Evolutionary conservation across 2,888 invertebrate genomes (phyloP), one percentile per base, ranked within the genome.

Genomic region (Nudaria mundana): DNA sequence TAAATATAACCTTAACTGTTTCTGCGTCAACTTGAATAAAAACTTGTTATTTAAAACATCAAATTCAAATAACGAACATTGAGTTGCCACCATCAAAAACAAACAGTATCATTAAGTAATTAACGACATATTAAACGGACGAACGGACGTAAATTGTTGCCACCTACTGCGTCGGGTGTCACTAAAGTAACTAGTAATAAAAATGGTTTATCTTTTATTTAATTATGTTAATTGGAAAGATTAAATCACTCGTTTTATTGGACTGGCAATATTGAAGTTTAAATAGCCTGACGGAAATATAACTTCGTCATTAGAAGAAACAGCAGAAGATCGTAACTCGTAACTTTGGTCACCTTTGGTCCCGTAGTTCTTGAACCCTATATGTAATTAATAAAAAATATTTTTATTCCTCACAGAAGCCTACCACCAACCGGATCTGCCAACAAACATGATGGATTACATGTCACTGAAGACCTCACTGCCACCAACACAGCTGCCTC

Each of bases 391-490:
- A 12, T 28, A 23, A 24, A 2, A 20, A 18, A 8, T 12, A 14
- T 13, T 4, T 42, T 48, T 37, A 45, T 37, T 56, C n/a, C 56
- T 79, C 80, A n/a, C 85, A 88, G 88, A 88, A 52, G 44, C 74
- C 4, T 88, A 84, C 43, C 65, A 78, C 0, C 81, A 70, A 34
- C 73, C 78, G 1, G 88, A 88, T 14, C 51, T 85, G 5, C 71
- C 77, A 2, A 76, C 82, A 2, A 86, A 81, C 62, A 69, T 87
- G 47, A 78, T 85, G 56, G 87, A 87, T 51, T 87, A 87, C 69
- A 86, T 88, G 84, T 72, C 84, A 2, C 62, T 85, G 41, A 87
- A 87, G 58, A 71, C 71, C 3, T 63, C 78, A 3, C 40, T 84
- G 6, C 69, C 77, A 11, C 76, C 80, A 0, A 61, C 76, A 0